phyloP scores from a whole-genome alignment of 2,797 vertebrate species.

The Enteromius anoplus region DNA sequence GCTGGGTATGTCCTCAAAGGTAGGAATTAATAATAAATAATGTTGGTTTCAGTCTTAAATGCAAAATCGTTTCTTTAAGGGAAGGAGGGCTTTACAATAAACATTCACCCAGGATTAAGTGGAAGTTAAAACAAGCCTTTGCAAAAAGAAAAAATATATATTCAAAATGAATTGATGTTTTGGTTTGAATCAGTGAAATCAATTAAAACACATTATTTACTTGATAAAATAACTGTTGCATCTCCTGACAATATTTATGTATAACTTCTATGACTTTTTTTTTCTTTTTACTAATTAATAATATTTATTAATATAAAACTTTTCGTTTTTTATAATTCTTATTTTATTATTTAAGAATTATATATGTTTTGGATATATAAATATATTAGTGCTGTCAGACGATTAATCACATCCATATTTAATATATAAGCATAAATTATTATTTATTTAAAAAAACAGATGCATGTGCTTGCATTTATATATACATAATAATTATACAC shows the following conservation, averaged over 20 bases:
- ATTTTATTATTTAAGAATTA: too few species aligned
- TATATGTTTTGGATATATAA: too few species aligned
- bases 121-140: slow-evolving; percentile 2
- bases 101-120: not conserved
- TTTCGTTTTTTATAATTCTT: not conserved
- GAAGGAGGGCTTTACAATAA: not conserved
- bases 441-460: not conserved
- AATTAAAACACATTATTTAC: not conserved
- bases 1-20: not conserved
- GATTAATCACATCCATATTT: too few species aligned
- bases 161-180: not conserved
- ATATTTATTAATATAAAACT: not conserved
- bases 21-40: slow-evolving; percentile 13
- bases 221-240: not conserved
- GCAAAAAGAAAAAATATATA: not conserved
- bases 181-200: not conserved
- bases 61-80: not conserved
- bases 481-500: too few species aligned
- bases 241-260: not conserved
- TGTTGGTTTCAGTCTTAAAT: slow-evolving; percentile 5
- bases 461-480: too few species aligned
- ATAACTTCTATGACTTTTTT: not conserved
- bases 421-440: not conserved
- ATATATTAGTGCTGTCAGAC: too few species aligned
- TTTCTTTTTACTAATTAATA: too few species aligned